Percentiles rank a stretch among this genome's conserved stretches.
Conservation (phyloP, 37 sponge, comb jelly and placozoan species). For the Hormiphora californensis region DNA sequence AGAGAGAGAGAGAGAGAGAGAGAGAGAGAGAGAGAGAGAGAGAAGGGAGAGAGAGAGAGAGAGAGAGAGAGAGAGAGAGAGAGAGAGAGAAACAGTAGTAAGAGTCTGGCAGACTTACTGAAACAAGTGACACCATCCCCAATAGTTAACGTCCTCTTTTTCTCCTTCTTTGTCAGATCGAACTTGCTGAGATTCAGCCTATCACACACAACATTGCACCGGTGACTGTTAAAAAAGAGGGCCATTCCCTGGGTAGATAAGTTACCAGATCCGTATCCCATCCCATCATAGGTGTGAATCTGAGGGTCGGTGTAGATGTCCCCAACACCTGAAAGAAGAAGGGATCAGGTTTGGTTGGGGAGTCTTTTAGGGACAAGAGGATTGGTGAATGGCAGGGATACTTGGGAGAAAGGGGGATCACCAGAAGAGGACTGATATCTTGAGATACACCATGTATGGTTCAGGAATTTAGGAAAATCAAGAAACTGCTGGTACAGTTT, state of each 20-base stretch:
- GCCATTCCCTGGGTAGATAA: constrained; percentile 82
- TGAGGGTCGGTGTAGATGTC: constrained; percentile 95
- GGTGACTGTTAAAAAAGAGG: constrained; percentile 82
- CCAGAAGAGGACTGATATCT: too few relatives aligned
- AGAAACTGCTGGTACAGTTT: too few relatives aligned
- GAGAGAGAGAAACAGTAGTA: too few relatives aligned
- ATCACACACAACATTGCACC: constrained; percentile 74
- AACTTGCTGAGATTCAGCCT: constrained; percentile 55
- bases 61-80: too few relatives aligned
- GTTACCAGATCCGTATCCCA: constrained; percentile 81
- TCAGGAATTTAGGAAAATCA: too few relatives aligned
- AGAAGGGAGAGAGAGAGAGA: too few relatives aligned
- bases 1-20: too few relatives aligned
- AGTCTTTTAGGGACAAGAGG: not conserved
- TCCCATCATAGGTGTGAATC: constrained; percentile 71
- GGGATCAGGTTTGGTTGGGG: too few relatives aligned
- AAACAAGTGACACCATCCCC: constrained; percentile 19
- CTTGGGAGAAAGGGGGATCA: too few relatives aligned
- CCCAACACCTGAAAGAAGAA: constrained; percentile 72
- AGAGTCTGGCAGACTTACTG: constrained; percentile 14
- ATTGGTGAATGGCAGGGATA: not conserved
- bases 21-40: too few relatives aligned
- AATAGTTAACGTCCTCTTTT: not conserved
- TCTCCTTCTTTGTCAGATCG: constrained; percentile 18
- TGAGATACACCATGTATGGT: too few relatives aligned